Evolutionary conservation across 2,797 vertebrate genomes (phyloP).

Genomic region (Pogonophryne albipinna): DNA sequence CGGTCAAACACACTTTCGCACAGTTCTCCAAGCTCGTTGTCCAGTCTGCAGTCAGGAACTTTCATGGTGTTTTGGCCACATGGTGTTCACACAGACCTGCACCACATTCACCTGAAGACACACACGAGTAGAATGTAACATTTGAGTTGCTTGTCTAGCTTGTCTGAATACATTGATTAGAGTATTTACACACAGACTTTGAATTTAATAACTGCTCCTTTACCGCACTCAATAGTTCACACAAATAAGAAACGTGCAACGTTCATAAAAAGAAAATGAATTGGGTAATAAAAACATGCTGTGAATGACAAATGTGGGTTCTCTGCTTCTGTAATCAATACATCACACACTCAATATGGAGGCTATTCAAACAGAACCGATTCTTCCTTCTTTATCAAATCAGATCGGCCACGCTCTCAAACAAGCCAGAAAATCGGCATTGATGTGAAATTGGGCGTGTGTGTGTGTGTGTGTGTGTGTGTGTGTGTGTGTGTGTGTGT

Average conservation of each 20-base stretch:
- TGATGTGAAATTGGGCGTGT: constrained; percentile 64
- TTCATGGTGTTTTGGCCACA: constrained; percentile 89
- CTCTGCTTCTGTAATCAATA: constrained; percentile 70
- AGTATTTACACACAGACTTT: neutral
- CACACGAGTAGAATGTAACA: neutral
- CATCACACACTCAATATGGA: constrained; percentile 65
- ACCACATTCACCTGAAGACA: constrained; percentile 90
- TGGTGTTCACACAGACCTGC: constrained; percentile 93
- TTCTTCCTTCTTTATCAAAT: constrained; percentile 62
- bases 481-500: constrained; percentile 9
- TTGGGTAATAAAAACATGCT: constrained; percentile 66
- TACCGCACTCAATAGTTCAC: constrained; percentile 29
- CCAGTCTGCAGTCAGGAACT: constrained; percentile 92
- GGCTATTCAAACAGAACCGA: constrained; percentile 57
- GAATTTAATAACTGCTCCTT: constrained; percentile 23
- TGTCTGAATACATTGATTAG: neutral
- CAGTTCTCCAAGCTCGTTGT: constrained; percentile 90
- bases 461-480: no score
- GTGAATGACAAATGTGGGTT: constrained; percentile 67
- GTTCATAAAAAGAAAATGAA: constrained; percentile 62
- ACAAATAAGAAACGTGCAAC: constrained; percentile 43
- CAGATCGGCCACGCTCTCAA: constrained; percentile 55
- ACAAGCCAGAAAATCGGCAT: constrained; percentile 59
- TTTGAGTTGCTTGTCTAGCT: neutral
- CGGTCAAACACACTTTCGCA: constrained; percentile 93